Evolutionary conservation across 2,888 invertebrate genomes (phyloP).

Genomic region (Blomia tropicalis): DNA sequence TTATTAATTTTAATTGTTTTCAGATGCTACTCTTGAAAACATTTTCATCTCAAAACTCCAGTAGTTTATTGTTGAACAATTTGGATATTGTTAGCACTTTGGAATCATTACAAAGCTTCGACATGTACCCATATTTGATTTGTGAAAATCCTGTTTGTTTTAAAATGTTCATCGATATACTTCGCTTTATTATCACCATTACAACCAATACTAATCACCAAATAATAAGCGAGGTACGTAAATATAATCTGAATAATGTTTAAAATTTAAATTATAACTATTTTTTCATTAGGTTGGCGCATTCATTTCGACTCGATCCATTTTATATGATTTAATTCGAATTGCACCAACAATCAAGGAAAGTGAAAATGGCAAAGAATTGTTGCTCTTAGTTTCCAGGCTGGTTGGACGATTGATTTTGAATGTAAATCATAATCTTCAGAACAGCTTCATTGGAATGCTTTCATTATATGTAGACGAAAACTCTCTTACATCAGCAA

Average conservation of each 20-base stretch:
- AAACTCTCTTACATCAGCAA: slow-evolving; percentile 2
- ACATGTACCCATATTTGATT: slow-evolving; percentile 24
- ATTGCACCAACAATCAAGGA: slow-evolving; percentile 20
- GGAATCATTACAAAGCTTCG: slow-evolving; percentile 23
- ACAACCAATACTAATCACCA: slow-evolving; percentile 18
- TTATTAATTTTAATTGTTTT: slow-evolving; percentile 10
- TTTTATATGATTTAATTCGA: slow-evolving; percentile 22
- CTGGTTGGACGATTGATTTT: slow-evolving; percentile 19
- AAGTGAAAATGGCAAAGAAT: slow-evolving; percentile 17
- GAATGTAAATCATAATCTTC: slow-evolving; percentile 19
- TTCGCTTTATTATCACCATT: slow-evolving; percentile 19
- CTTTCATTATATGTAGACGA: slow-evolving; percentile 19
- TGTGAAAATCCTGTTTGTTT: slow-evolving; percentile 25
- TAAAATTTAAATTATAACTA: not conserved
- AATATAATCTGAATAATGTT: not conserved
- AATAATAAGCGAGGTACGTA: slow-evolving; percentile 18
- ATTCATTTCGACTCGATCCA: slow-evolving; percentile 16
- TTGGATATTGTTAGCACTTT: slow-evolving; percentile 21
- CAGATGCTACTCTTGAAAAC: slow-evolving; percentile 25
- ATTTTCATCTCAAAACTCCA: slow-evolving; percentile 8
- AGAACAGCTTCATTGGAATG: slow-evolving; percentile 21
- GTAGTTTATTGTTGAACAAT: slow-evolving; percentile 17
- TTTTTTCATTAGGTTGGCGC: slow-evolving; percentile 20
- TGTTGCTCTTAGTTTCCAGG: slow-evolving; percentile 21
- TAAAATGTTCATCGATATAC: slow-evolving; percentile 24